Evolutionary conservation across 1,140 invertebrate genomes (phyloP).

Genomic region (Drosophila pruinosa): DNA sequence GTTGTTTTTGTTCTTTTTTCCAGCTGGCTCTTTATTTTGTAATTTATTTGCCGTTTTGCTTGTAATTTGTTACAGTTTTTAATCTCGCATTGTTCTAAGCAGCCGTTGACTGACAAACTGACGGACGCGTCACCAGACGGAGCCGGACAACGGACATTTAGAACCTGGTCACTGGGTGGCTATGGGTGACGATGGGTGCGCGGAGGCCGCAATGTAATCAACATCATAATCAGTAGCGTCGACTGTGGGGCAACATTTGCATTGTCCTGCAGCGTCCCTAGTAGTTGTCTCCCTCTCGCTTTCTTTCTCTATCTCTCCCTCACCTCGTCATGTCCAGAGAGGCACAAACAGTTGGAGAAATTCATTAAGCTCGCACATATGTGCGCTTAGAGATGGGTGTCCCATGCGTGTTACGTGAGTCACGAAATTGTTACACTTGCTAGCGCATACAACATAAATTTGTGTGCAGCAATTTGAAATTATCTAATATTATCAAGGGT

Average conservation of each 20-base stretch:
- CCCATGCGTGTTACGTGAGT: slow-evolving; percentile 3
- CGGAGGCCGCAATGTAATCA: slow-evolving; percentile 51
- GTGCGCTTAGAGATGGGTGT: slow-evolving; percentile 44
- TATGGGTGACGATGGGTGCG: background rate
- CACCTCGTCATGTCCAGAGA: slow-evolving; percentile 34
- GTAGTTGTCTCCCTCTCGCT: slow-evolving; percentile 18
- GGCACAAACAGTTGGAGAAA: slow-evolving; percentile 44
- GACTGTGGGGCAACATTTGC: slow-evolving; percentile 33
- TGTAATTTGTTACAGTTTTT: slow-evolving; percentile 80
- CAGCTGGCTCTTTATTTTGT: slow-evolving; percentile 59
- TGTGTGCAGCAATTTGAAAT: background rate
- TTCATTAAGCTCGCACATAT: slow-evolving; percentile 41
- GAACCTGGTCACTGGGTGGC: background rate
- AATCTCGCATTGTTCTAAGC: slow-evolving; percentile 78
- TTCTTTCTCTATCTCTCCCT: background rate
- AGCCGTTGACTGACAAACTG: slow-evolving; percentile 45
- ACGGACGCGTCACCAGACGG: slow-evolving; percentile 7
- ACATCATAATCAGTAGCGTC: slow-evolving; percentile 60
- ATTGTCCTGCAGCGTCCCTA: slow-evolving; percentile 51
- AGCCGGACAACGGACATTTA: slow-evolving; percentile 20
- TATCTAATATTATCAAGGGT: background rate
- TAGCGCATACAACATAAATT: too few species aligned
- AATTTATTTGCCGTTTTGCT: slow-evolving; percentile 80
- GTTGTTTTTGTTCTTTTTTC: slow-evolving; percentile 14
- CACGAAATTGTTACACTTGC: background rate